Percentiles rank a stretch among this genome's conserved stretches.
These are phyloP conservation scores for Scotopteryx bipunctaria DNA, from an alignment of 2,888 invertebrate genomes.

Conservation along the genomic window DNA sequence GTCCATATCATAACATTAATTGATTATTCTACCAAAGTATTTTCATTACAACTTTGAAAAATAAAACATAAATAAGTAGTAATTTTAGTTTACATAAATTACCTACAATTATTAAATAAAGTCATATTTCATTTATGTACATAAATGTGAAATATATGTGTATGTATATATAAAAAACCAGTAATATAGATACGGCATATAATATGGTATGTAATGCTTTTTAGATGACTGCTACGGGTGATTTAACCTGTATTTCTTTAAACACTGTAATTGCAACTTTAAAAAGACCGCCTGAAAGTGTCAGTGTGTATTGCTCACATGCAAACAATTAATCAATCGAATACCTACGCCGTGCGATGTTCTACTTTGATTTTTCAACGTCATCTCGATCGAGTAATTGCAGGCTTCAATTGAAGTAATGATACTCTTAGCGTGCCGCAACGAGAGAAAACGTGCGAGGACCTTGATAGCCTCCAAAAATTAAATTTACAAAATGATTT, in stretches of 20 bases:
- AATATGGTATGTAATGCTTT: neutral
- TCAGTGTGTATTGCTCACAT: conserved; percentile 48
- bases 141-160: too few species aligned
- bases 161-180: too few species aligned
- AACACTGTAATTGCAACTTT: conserved; percentile 26
- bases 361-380: conserved; percentile 58
- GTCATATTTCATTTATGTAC: too few species aligned
- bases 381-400: conserved; percentile 66
- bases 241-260: conserved; percentile 4
- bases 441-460: conserved; percentile 58
- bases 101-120: too few species aligned
- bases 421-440: conserved; percentile 66
- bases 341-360: conserved; percentile 44
- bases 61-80: too few species aligned
- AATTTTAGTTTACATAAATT: too few species aligned
- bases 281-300: conserved; percentile 44
- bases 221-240: neutral
- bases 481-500: conserved; percentile 69
- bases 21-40: neutral
- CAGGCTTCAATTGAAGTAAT: conserved; percentile 62
- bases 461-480: conserved; percentile 70
- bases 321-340: conserved; percentile 59
- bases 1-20: conserved; percentile 6
- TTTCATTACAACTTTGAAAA: too few species aligned
- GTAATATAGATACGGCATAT: too few species aligned